Evolutionary conservation across 2,888 invertebrate species (phyloP), one percentile per base, ranked within the genome.

Genomic region (Cerastis rubricosa): DNA sequence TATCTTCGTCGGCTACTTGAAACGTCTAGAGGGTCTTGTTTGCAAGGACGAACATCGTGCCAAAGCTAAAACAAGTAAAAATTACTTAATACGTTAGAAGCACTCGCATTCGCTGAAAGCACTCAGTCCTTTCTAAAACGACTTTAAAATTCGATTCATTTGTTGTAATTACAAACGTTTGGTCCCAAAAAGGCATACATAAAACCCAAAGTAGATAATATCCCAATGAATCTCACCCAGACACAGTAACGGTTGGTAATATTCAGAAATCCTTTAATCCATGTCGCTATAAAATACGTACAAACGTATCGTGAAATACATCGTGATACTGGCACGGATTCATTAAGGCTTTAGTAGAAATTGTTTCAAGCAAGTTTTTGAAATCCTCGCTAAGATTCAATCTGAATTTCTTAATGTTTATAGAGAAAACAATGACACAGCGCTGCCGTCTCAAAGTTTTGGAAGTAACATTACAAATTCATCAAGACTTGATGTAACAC

Each of bases 211-310:
- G 79, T 71, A 84, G 66, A 78, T 81, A 79, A 86, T 86, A 80
- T 86, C 76, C 61, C 59, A 71, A 81, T 86, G 76, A 86, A 88
- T 88, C 78, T 81, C 65, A 29, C 59, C 71, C 76, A 68, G 68
- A 61, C 71, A 59, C 59, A 51, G 78, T 71, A 77, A 76, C 54
- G 70, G 74, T 68, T 74, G 83, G 79, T 74, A 76, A 87, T 81
- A 85, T 78, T 83, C 72, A 63, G 59, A 65, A 80, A 88, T 78
- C 85, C 76, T 85, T 78, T 87, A 85, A 87, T 85, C 85, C 69
- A 7, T 64, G 59, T 74, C 61, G 71, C 72, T 71, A 72, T 80
- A 76, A 78, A 79, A 76, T 65, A 76, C 64, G 69, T 66, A 77
- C 73, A 77, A 78, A 87, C 69, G 78, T 73, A 78, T 78, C 68